These are phyloP conservation scores for Dasyurus viverrinus DNA, from an alignment of 2,113 vertebrate species.

Conservation along the genomic window DNA sequence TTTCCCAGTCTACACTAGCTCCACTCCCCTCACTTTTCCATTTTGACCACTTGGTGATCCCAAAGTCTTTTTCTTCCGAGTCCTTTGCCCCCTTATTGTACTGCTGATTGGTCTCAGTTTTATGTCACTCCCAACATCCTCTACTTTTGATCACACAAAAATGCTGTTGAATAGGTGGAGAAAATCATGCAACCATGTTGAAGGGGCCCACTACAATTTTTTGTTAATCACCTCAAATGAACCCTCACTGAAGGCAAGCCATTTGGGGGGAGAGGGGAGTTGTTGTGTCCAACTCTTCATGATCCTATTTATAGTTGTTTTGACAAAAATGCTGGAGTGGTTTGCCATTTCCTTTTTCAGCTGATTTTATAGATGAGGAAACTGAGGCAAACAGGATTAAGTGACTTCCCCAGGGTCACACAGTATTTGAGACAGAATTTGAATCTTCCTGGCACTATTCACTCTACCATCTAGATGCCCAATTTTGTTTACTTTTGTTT, in stretches of 20 bases:
- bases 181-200: background rate
- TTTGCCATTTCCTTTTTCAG: background rate
- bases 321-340: background rate
- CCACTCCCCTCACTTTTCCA: background rate
- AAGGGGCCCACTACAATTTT: background rate
- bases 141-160: background rate
- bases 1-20: background rate
- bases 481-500: background rate
- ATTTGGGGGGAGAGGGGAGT: no score
- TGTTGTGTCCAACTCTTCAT: background rate
- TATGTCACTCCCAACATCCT: background rate
- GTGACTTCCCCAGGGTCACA: background rate
- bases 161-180: background rate
- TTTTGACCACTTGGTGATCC: background rate
- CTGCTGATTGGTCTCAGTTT: background rate
- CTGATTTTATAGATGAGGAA: background rate
- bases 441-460: background rate
- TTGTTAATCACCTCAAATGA: background rate
- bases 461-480: background rate
- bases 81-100: background rate
- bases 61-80: background rate
- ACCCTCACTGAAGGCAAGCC: background rate
- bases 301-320: background rate
- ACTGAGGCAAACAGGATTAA: background rate
- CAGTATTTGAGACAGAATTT: background rate